phyloP scores from a whole-genome alignment of 1,140 invertebrate species.

The Hylaeus volcanicus region DNA sequence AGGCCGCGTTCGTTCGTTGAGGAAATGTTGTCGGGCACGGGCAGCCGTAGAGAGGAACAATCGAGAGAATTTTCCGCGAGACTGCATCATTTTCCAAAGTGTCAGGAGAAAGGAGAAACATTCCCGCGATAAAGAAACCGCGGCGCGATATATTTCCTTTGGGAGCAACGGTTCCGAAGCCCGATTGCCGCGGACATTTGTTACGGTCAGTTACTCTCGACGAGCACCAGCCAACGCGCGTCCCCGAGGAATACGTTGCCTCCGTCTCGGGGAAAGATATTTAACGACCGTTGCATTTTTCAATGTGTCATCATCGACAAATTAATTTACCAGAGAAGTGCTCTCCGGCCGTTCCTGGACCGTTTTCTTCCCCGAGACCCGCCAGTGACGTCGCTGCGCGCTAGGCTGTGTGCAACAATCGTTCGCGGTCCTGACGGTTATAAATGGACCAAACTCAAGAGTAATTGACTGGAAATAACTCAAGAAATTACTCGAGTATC shows the following conservation, averaged over 20 bases:
- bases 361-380: background rate
- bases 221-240: background rate
- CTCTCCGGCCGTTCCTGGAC: background rate
- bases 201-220: slow-evolving; percentile 41
- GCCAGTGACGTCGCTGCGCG: background rate
- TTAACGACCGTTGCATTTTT: slow-evolving; percentile 28
- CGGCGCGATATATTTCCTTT: slow-evolving; percentile 43
- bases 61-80: slow-evolving; percentile 21
- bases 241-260: background rate
- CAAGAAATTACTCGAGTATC: background rate
- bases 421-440: background rate
- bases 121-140: slow-evolving; percentile 39
- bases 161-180: slow-evolving; percentile 22
- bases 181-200: slow-evolving; percentile 40
- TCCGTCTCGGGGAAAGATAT: background rate
- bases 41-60: background rate
- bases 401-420: background rate
- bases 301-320: slow-evolving; percentile 35
- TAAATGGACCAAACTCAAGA: background rate
- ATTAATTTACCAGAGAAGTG: slow-evolving; percentile 30
- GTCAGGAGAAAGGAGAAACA: slow-evolving; percentile 20
- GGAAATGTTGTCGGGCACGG: background rate
- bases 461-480: background rate
- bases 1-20: background rate
- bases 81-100: slow-evolving; percentile 25